Conservation (phyloP, 2,113 vertebrate genomes). For the Nicator chloris region DNA sequence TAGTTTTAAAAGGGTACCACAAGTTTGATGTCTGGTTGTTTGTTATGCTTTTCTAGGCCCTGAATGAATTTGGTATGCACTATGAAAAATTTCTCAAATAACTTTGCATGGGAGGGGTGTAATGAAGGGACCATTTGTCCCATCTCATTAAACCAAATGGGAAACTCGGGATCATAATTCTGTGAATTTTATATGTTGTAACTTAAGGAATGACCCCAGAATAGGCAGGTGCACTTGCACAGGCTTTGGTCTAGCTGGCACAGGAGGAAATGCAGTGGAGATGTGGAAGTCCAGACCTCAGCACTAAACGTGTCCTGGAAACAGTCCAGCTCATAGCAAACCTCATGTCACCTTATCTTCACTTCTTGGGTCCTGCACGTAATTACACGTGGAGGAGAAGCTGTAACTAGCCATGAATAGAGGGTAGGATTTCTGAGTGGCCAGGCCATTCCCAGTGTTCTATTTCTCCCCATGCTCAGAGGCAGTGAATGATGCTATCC, state of each 20-base stretch:
- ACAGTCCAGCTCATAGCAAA: background rate
- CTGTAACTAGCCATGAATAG: background rate
- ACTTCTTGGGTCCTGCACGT: background rate
- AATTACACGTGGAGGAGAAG: background rate
- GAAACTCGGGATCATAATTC: background rate
- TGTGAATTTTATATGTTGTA: background rate
- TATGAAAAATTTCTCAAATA: background rate
- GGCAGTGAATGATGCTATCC: background rate
- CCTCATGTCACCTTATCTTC: background rate
- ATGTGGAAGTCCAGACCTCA: background rate
- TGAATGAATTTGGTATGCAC: background rate
- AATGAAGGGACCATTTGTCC: background rate
- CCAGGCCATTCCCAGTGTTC: background rate
- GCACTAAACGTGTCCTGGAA: background rate
- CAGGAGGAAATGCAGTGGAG: background rate
- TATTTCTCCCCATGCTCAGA: background rate
- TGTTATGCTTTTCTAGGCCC: background rate
- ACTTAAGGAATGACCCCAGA: background rate
- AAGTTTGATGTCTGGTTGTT: background rate
- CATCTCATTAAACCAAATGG: background rate
- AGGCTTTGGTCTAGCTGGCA: background rate
- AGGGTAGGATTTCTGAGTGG: background rate
- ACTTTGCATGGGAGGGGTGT: background rate
- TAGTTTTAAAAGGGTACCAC: background rate
- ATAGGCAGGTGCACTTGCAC: background rate